Evolutionary conservation across 2,113 vertebrate genomes (phyloP).

Genomic region (Abramis brama): DNA sequence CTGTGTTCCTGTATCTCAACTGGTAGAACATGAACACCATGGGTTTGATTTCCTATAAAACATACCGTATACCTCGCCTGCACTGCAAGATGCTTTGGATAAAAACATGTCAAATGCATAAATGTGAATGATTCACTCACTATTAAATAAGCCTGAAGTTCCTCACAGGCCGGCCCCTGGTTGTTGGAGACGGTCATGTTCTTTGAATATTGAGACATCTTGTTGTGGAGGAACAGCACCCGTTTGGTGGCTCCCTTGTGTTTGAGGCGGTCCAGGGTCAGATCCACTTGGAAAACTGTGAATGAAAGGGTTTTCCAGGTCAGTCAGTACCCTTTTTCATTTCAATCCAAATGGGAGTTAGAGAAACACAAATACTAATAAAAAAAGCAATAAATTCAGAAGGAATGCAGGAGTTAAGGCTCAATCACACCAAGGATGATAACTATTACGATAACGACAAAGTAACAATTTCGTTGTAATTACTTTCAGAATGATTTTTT

Average conservation of each 20-base stretch:
- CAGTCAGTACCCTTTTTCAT: not conserved
- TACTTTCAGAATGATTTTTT: no score
- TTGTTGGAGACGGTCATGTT: conserved; percentile 85
- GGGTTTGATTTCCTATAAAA: not conserved
- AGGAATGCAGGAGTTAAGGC: not conserved
- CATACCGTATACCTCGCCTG: not conserved
- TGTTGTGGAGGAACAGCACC: conserved; percentile 86
- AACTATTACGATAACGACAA: no score
- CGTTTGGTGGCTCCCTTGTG: conserved; percentile 93
- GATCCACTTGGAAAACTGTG: conserved; percentile 88
- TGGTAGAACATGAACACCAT: not conserved
- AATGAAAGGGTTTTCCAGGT: not conserved
- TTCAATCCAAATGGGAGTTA: not conserved
- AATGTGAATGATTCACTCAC: conserved; percentile 69
- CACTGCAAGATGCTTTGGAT: not conserved
- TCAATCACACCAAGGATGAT: no score
- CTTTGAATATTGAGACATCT: conserved; percentile 81
- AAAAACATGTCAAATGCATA: not conserved
- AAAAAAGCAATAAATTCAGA: not conserved
- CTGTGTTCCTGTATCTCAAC: not conserved
- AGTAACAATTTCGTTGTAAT: no score
- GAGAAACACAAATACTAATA: not conserved
- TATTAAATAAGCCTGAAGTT: conserved; percentile 85
- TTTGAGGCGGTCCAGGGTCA: conserved; percentile 93
- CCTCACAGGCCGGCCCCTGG: conserved; percentile 81